Base-by-base conservation (phyloP, 2,888 invertebrate genomes). In the Julus scandinavius region DNA sequence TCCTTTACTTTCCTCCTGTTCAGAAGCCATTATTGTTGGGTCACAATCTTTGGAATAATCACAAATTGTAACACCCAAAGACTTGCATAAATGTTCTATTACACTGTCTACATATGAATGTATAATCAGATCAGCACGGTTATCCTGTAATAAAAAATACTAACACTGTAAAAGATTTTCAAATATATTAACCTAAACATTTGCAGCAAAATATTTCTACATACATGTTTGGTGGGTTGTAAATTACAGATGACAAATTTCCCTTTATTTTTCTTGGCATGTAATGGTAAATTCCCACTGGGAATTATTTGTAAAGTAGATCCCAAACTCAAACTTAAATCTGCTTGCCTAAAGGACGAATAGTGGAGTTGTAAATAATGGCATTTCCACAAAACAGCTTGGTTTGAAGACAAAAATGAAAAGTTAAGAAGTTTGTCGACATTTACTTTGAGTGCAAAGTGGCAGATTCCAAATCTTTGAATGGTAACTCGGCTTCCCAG, bases 231-330 rank as follows among this genome's bases (percentile, higher is more conserved):
- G 3, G 99, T 99, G n/a, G 97, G 96, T 92, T 99, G 99, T 88
- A 99, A 93, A 93, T 99, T 99, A 90, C 99, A 96, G 91, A 99
- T 97, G 29, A 97, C 97, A 88, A 99, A 93, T 92, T 96, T 96
- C 4, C 98, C 98, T 41, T 95, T 96, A 92, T 96, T 96, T 92
- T 96, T 96, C 90, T 96, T 95, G 89, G 96, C 96, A 91, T 95
- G 95, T 58, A 98, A 92, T 4, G 99, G 99, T 90, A 99, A 93
- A 92, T 97, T 97, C 17, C 98, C 99, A 93, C 98, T 98, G 80
- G 99, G 99, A 90, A 98, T 94, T 90, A 99, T 99, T 94, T 99
- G 99, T 87, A 99, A 93, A 6, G 99, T 98, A n/a, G 99, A 98
- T 54, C 99, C 99, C 90, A 99, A 93, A 91, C 97, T 97, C 91